Evolutionary conservation across 2,113 vertebrate species (phyloP).

Genomic region (Zapus hudsonius): DNA sequence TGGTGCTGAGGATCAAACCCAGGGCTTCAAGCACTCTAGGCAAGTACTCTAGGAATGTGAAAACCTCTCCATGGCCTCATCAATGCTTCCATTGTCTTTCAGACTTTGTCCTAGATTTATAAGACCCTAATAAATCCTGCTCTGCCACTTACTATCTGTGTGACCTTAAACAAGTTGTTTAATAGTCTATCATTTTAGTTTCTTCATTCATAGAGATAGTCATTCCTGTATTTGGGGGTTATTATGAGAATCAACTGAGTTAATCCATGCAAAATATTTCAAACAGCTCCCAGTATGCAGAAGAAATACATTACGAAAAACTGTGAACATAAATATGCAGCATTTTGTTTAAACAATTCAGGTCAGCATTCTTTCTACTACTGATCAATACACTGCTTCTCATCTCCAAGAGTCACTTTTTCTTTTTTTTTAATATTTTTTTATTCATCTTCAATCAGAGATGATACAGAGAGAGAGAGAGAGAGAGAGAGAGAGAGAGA

Average conservation of each 20-base stretch:
- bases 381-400: neutral
- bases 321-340: neutral
- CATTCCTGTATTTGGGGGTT: neutral
- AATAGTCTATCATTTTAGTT: neutral
- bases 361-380: no score
- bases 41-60: neutral
- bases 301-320: no score
- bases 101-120: neutral
- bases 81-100: neutral
- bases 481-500: no score
- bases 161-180: neutral
- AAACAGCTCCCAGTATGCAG: neutral
- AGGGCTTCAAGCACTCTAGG: no score
- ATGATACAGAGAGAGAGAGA: no score
- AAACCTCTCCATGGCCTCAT: neutral
- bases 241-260: constrained; percentile 18
- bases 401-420: neutral
- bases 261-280: neutral
- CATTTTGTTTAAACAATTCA: neutral
- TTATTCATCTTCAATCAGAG: no score
- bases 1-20: no score
- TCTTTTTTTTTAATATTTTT: no score
- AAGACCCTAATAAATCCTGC: neutral
- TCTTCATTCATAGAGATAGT: neutral
- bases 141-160: neutral